phyloP scores from a whole-genome alignment of 2,113 vertebrate species.

The Cyphomyrus plagiostoma region DNA sequence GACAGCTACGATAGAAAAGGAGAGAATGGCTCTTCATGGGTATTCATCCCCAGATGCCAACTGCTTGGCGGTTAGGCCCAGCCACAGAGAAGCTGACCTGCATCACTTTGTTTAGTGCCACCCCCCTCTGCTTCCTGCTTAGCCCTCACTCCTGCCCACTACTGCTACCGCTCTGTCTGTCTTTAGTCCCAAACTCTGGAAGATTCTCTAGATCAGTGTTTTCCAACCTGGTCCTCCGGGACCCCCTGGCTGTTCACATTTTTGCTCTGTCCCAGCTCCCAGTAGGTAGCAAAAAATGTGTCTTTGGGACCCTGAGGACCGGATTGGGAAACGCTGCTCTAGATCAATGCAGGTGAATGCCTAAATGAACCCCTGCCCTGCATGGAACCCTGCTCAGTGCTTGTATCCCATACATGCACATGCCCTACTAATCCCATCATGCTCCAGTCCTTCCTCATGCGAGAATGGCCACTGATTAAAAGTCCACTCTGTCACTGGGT shows the following conservation, averaged over 20 bases:
- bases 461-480: neutral
- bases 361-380: neutral
- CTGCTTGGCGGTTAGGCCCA: conserved; percentile 64
- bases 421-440: neutral
- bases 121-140: neutral
- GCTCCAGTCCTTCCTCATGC: neutral
- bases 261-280: neutral
- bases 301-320: neutral
- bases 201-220: neutral
- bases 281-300: neutral
- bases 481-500: neutral
- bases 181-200: neutral
- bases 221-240: neutral
- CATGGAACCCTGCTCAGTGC: neutral
- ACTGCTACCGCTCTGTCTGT: neutral
- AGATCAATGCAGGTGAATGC: neutral
- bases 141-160: neutral
- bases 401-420: neutral
- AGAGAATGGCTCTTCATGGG: conserved; percentile 55
- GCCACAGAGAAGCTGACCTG: neutral
- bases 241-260: neutral
- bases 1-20: neutral
- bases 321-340: neutral
- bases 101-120: neutral
- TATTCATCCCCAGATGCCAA: conserved; percentile 55